Conservation (phyloP, 2,888 invertebrate species). For the Leptinotarsa rubiginosa region DNA sequence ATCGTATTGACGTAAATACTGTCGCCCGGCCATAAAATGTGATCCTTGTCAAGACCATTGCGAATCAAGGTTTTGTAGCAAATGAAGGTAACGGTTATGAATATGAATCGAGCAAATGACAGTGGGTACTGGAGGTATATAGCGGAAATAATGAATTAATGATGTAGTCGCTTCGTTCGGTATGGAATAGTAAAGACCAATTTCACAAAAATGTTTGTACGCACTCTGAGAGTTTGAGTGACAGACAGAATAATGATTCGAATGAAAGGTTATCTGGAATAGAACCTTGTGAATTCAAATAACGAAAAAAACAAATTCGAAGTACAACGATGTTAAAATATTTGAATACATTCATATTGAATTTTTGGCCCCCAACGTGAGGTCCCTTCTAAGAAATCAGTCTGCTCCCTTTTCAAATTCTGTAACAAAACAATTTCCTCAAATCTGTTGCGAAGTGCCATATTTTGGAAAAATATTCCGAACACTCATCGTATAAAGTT, state of each 20-base stretch:
- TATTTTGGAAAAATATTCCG: no score
- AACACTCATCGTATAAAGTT: no score
- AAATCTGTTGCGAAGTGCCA: no score
- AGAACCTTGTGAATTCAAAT: constrained; percentile 1
- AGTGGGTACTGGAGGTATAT: constrained; percentile 10
- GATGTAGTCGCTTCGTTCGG: constrained; percentile 16
- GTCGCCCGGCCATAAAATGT: constrained; percentile 11
- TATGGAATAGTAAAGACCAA: constrained; percentile 16
- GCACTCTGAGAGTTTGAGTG: constrained; percentile 7
- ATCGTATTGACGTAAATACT: constrained; percentile 8
- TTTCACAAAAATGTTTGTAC: constrained; percentile 16
- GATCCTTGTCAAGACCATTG: constrained; percentile 15
- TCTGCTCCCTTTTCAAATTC: no score
- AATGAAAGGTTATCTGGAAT: neutral
- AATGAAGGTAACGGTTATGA: constrained; percentile 25
- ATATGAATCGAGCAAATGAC: constrained; percentile 22
- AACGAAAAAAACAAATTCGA: no score
- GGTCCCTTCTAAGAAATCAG: no score
- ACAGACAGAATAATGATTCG: constrained; percentile 6
- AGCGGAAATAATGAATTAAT: constrained; percentile 29
- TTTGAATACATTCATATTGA: no score
- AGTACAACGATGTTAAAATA: no score
- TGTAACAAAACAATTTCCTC: no score
- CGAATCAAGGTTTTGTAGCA: constrained; percentile 21
- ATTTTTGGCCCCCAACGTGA: no score